Percentiles rank a stretch among this genome's conserved stretches.
Conservation (phyloP, 1,140 invertebrate species). For the Antheraea pernyi region DNA sequence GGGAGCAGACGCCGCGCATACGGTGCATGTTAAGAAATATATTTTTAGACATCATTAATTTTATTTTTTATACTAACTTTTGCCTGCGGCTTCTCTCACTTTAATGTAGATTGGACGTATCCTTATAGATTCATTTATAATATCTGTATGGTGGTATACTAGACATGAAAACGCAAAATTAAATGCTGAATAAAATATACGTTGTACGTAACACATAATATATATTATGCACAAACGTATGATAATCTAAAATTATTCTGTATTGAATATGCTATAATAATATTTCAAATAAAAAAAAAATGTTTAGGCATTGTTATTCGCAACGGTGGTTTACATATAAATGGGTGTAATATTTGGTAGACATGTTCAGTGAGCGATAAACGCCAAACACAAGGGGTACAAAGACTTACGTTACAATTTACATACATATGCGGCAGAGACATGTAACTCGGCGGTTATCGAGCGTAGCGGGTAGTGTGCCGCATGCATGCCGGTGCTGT, state of each 20-base stretch:
- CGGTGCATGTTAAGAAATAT: not conserved
- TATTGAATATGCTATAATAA: not conserved
- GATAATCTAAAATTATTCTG: not conserved
- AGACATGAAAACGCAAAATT: no score
- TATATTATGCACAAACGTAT: not conserved
- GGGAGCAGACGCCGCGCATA: slow-evolving; percentile 23
- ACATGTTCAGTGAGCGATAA: slow-evolving; percentile 4
- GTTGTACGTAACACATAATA: not conserved
- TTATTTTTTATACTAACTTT: not conserved
- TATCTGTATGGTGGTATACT: no score
- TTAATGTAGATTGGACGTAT: no score
- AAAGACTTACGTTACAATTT: not conserved
- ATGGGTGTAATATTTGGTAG: not conserved
- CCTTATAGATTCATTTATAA: no score
- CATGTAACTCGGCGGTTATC: slow-evolving; percentile 16
- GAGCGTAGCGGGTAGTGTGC: slow-evolving; percentile 41
- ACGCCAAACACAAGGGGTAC: not conserved
- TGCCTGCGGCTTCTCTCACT: no score
- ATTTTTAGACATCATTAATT: not conserved
- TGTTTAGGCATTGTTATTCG: not conserved
- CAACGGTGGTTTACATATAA: not conserved
- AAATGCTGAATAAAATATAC: no score
- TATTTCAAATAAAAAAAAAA: not conserved
- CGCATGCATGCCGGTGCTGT: slow-evolving; percentile 20
- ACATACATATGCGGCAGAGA: slow-evolving; percentile 2